A percentile compares a stretch with the other conserved stretches of the same genome.
These are phyloP conservation scores for Oreocharis arfaki DNA, from an alignment of 2,113 vertebrate species.

Conservation along the genomic window DNA sequence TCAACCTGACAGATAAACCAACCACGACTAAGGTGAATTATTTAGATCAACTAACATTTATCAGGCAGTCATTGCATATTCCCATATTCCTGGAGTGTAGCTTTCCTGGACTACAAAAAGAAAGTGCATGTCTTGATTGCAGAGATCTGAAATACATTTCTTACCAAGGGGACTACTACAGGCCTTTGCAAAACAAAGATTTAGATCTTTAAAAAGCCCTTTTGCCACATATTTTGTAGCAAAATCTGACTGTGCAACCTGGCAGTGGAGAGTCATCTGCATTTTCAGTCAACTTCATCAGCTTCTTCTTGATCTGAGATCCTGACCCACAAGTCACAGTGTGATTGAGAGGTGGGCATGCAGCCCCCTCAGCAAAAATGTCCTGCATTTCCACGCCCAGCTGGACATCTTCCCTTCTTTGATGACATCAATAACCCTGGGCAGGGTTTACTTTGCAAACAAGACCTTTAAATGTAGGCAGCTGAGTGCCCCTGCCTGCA, in stretches of 20 bases:
- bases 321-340: neutral
- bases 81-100: neutral
- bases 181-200: neutral
- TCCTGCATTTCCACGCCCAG: neutral
- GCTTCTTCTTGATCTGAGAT: neutral
- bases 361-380: neutral
- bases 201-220: neutral
- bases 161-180: neutral
- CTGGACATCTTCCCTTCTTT: neutral
- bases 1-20: neutral
- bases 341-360: neutral
- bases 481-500: neutral
- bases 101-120: neutral
- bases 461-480: neutral
- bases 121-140: neutral
- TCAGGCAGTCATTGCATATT: neutral
- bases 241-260: neutral
- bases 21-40: neutral
- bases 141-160: neutral
- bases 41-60: neutral
- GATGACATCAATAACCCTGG: neutral
- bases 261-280: neutral
- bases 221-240: neutral
- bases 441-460: neutral
- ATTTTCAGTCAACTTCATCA: neutral